Conservation (phyloP, 2,113 vertebrate genomes). For the Alces alces region DNA sequence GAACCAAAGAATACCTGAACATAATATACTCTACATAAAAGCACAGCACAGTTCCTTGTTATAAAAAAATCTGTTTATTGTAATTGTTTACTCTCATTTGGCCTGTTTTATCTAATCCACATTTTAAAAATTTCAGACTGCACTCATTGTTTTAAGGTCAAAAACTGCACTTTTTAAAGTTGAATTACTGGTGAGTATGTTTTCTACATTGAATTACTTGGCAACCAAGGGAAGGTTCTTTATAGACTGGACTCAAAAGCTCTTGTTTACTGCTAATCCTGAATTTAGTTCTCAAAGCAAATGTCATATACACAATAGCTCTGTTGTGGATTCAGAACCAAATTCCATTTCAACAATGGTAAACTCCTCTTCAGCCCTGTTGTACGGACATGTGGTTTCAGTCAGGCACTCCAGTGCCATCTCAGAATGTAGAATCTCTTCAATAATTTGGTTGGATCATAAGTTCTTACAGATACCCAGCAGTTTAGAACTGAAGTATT, state of each 20-base stretch:
- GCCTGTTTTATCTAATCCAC: slow-evolving; percentile 21
- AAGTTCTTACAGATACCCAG: background rate
- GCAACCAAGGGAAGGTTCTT: slow-evolving; percentile 54
- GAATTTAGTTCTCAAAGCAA: slow-evolving; percentile 76
- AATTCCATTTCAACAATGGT: slow-evolving; percentile 56
- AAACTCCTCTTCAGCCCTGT: slow-evolving; percentile 21
- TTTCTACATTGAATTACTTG: background rate
- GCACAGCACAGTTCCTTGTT: background rate
- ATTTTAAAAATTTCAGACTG: background rate
- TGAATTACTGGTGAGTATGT: background rate
- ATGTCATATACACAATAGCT: slow-evolving; percentile 78
- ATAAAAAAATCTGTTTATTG: background rate
- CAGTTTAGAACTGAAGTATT: background rate
- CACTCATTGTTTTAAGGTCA: slow-evolving; percentile 8
- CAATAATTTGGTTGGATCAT: background rate
- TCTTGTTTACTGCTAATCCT: slow-evolving; percentile 66
- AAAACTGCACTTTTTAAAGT: background rate
- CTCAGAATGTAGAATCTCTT: slow-evolving; percentile 3
- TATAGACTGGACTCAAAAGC: slow-evolving; percentile 59
- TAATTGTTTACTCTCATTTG: background rate
- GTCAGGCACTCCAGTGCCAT: background rate
- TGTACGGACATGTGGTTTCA: slow-evolving; percentile 21
- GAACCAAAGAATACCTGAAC: background rate
- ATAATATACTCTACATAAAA: background rate
- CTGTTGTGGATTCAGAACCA: slow-evolving; percentile 75